Evolutionary conservation across 2,113 vertebrate species (phyloP).

Genomic region (Corapipo altera): DNA sequence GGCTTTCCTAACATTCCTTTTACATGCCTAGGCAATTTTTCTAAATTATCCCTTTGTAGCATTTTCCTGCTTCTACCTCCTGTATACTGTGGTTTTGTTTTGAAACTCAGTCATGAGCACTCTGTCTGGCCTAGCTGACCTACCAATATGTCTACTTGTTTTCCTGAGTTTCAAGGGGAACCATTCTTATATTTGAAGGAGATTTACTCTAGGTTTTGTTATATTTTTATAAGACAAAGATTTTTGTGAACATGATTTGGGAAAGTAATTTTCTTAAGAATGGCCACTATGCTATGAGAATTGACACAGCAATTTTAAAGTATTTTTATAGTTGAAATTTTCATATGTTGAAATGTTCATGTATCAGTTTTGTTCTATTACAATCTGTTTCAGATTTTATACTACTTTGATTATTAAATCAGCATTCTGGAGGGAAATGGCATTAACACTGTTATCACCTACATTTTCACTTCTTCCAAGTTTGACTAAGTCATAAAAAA

Average conservation of each 20-base stretch:
- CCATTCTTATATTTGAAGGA: background rate
- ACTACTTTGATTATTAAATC: too few relatives aligned
- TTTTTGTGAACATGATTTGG: background rate
- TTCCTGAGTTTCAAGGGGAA: background rate
- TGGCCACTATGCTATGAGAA: too few relatives aligned
- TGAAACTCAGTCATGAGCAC: background rate
- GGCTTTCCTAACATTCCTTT: background rate
- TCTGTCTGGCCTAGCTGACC: background rate
- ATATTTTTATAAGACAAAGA: background rate
- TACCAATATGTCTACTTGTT: background rate
- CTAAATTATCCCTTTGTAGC: background rate
- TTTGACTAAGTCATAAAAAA: too few relatives aligned
- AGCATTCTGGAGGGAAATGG: too few relatives aligned
- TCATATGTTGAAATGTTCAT: too few relatives aligned
- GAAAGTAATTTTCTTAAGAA: too few relatives aligned
- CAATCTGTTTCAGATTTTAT: too few relatives aligned
- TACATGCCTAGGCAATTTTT: background rate
- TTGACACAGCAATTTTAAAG: too few relatives aligned
- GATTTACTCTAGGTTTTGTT: background rate
- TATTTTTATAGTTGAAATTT: too few relatives aligned
- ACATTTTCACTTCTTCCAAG: too few relatives aligned
- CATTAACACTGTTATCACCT: too few relatives aligned
- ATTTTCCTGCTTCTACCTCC: background rate
- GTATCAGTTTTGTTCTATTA: too few relatives aligned
- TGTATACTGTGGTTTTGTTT: accelerated